Conservation (phyloP, 1,140 invertebrate genomes). For the Coelopa frigida region DNA sequence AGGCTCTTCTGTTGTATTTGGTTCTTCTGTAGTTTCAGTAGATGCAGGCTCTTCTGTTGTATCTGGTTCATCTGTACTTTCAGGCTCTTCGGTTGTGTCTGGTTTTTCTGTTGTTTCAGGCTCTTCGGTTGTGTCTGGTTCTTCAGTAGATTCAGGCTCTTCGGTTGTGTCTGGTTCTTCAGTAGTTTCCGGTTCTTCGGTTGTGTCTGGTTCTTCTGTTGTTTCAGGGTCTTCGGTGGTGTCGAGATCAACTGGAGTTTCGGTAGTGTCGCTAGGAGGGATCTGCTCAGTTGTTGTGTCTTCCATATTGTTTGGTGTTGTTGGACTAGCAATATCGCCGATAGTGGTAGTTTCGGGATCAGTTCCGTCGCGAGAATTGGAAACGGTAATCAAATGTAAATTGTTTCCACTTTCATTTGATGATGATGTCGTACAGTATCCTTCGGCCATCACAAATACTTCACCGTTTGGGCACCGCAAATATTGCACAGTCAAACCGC, state of each 20-base stretch:
- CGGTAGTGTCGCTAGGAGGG: background rate
- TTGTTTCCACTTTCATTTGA: no score
- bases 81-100: background rate
- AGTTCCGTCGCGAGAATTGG: no score
- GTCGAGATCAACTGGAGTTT: background rate
- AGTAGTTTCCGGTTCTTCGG: constrained; percentile 1
- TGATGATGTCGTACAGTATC: constrained; percentile 18
- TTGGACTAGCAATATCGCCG: no score
- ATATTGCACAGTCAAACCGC: constrained; percentile 15
- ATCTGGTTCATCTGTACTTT: background rate
- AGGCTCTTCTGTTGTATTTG: constrained; percentile 3
- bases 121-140: background rate
- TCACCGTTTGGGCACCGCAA: constrained; percentile 17
- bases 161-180: no score
- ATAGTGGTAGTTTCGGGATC: no score
- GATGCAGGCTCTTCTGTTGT: constrained; percentile 3
- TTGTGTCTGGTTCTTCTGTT: background rate
- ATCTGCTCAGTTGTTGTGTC: no score
- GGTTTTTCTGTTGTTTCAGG: background rate
- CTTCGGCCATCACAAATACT: constrained; percentile 15
- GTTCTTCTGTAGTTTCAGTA: background rate
- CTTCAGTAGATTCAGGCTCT: background rate
- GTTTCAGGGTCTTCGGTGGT: background rate
- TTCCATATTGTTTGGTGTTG: no score
- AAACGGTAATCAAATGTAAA: no score